These are phyloP conservation scores for Lepidostoma basale DNA, from an alignment of 1,140 invertebrate genomes.

Conservation along the genomic window DNA sequence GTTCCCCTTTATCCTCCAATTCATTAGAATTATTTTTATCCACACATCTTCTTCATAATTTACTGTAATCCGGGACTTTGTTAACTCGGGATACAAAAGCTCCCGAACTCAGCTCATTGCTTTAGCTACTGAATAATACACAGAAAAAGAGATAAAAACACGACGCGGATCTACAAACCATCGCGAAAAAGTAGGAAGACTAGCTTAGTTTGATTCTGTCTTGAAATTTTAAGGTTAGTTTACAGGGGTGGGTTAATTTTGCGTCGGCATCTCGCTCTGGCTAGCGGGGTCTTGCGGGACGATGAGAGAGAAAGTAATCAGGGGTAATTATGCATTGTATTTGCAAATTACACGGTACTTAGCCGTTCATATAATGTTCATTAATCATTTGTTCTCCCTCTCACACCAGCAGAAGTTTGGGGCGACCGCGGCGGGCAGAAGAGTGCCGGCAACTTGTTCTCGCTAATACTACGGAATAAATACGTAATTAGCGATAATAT, in stretches of 20 bases:
- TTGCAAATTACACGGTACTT: slow-evolving; percentile 66
- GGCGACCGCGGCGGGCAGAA: neutral
- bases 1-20: slow-evolving; percentile 34
- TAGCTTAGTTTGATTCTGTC: slow-evolving; percentile 7
- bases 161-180: neutral
- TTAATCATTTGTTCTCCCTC: slow-evolving; percentile 53
- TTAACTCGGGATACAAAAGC: slow-evolving; percentile 36
- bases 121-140: slow-evolving; percentile 31
- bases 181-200: slow-evolving; percentile 15
- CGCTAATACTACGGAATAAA: slow-evolving; percentile 19
- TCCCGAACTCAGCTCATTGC: slow-evolving; percentile 41
- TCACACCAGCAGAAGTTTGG: slow-evolving; percentile 2
- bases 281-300: neutral
- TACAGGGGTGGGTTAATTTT: neutral
- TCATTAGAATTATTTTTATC: slow-evolving; percentile 45
- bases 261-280: slow-evolving; percentile 17
- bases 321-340: slow-evolving; percentile 63
- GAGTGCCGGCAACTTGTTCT: neutral
- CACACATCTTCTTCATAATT: slow-evolving; percentile 42
- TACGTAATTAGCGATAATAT: slow-evolving; percentile 15
- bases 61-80: slow-evolving; percentile 43
- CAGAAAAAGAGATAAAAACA: slow-evolving; percentile 12
- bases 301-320: slow-evolving; percentile 39
- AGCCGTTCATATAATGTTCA: slow-evolving; percentile 64
- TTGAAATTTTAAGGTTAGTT: slow-evolving; percentile 5